Conservation (phyloP, 92 coral and sea anemone genomes). For the Porites rus region DNA sequence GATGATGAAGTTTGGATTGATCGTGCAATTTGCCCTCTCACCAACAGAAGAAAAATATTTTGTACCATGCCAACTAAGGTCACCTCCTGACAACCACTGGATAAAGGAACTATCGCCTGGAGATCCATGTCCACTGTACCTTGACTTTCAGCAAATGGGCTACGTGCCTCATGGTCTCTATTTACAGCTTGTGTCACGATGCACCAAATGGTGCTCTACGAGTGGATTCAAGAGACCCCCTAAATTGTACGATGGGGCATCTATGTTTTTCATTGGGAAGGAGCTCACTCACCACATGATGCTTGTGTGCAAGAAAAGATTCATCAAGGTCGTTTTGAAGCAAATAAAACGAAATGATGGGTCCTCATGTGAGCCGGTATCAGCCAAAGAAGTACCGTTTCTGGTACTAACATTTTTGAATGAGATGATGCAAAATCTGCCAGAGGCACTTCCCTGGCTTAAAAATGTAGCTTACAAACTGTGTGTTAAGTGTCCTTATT, state of each 20-base stretch:
- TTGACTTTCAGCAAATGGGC: neutral
- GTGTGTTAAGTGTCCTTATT: neutral
- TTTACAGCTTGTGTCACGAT: neutral
- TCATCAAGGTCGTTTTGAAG: constrained; percentile 1
- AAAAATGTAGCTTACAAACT: neutral
- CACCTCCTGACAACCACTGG: neutral
- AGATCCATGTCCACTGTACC: neutral
- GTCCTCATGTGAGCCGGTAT: neutral
- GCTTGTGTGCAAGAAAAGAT: neutral
- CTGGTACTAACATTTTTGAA: neutral
- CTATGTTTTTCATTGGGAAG: neutral
- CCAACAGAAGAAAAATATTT: neutral
- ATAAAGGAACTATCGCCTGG: neutral
- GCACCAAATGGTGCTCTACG: neutral
- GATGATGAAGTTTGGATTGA: neutral
- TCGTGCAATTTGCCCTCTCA: neutral
- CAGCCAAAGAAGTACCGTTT: neutral
- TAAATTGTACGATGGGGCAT: neutral
- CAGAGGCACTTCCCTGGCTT: neutral
- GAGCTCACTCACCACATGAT: neutral
- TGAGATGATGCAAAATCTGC: neutral
- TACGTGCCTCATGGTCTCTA: neutral
- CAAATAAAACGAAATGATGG: neutral
- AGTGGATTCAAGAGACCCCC: neutral
- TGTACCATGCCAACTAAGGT: neutral